Evolutionary conservation across 2,113 vertebrate genomes (phyloP).

Genomic region (Xiphophorus hellerii): DNA sequence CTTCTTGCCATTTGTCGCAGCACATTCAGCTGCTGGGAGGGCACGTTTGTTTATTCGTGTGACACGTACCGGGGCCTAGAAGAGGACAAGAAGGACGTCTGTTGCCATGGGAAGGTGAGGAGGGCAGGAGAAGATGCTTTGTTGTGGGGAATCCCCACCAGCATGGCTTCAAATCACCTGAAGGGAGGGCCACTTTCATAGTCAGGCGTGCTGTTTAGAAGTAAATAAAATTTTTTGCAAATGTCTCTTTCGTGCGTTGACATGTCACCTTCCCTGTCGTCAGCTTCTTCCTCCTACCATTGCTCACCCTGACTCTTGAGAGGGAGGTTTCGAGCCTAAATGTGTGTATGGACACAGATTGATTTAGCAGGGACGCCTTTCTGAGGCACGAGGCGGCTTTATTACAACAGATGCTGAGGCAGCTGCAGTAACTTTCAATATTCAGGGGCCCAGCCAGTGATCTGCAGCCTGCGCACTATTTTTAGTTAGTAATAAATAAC

Average conservation of each 20-base stretch:
- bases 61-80: neutral
- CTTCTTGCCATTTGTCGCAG: constrained; percentile 8
- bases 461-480: neutral
- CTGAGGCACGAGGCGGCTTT: neutral
- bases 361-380: neutral
- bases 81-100: neutral
- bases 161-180: constrained; percentile 20
- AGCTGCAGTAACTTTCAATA: neutral
- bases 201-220: constrained; percentile 9
- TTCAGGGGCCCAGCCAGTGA: neutral
- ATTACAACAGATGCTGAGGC: neutral
- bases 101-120: constrained; percentile 4
- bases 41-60: neutral
- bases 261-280: neutral
- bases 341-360: neutral
- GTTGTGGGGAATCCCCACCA: constrained; percentile 25
- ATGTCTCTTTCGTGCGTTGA: neutral
- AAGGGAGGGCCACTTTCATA: constrained; percentile 12
- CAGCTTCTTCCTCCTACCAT: neutral
- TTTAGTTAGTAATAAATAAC: constrained; percentile 1
- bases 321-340: neutral
- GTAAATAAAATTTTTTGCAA: neutral
- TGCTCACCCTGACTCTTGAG: neutral
- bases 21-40: constrained; percentile 30
- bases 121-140: constrained; percentile 25